A percentile compares a stretch with the other conserved stretches of the same genome.
Evolutionary conservation across 2,888 invertebrate species (phyloP).

Genomic region (Cactoblastis cactorum): DNA sequence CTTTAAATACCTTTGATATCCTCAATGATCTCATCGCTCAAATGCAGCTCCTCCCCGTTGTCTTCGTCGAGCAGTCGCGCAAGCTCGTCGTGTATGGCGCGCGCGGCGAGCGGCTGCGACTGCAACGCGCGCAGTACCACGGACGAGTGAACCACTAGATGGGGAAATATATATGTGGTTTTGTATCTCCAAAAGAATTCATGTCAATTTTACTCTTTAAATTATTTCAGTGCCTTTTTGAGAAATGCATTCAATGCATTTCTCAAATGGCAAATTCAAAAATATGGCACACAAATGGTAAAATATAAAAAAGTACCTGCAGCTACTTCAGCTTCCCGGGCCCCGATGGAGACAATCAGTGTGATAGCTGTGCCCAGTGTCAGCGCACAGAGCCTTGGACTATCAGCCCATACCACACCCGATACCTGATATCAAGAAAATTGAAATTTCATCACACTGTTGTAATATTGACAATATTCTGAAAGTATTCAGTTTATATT

Average conservation of each 20-base stretch:
- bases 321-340: slow-evolving; percentile 84
- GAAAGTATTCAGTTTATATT: no score
- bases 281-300: not conserved
- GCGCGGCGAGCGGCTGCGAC: slow-evolving; percentile 87
- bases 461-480: slow-evolving; percentile 23
- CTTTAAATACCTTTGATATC: not conserved
- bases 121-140: slow-evolving; percentile 92
- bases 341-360: slow-evolving; percentile 93
- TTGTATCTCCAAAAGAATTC: no score
- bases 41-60: slow-evolving; percentile 4
- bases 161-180: not conserved
- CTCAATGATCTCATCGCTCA: no score
- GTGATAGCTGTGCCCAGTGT: slow-evolving; percentile 88
- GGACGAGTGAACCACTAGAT: slow-evolving; percentile 91
- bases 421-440: slow-evolving; percentile 77
- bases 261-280: not conserved
- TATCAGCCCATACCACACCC: slow-evolving; percentile 88
- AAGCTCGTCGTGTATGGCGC: slow-evolving; percentile 83
- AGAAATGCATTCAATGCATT: no score
- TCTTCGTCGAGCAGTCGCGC: slow-evolving; percentile 49
- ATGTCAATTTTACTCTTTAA: no score
- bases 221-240: no score
- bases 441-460: not conserved
- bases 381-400: slow-evolving; percentile 89
- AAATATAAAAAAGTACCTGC: slow-evolving; percentile 37